Evolutionary conservation across 1,140 invertebrate species (phyloP).

Genomic region (Oncopeltus fasciatus): DNA sequence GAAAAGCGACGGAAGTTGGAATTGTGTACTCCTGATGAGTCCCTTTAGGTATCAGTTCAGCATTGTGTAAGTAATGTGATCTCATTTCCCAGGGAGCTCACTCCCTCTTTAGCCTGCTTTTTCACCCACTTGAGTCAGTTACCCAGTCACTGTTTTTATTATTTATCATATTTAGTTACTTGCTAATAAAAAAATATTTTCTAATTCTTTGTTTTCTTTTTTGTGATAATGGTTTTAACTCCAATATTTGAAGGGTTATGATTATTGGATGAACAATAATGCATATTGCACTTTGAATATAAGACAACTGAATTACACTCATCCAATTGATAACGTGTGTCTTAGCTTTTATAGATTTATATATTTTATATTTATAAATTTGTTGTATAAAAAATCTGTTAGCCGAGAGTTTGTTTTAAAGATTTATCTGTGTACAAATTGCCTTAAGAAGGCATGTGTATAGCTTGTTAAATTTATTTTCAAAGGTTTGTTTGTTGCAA

Average conservation of each 20-base stretch:
- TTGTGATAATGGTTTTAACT: too few relatives aligned
- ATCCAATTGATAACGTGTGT: background rate
- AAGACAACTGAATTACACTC: too few relatives aligned
- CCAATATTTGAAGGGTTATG: too few relatives aligned
- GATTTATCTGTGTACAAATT: background rate
- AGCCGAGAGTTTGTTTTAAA: background rate
- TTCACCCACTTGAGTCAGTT: background rate
- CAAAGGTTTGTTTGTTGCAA: background rate
- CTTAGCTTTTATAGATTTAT: slow-evolving; percentile 8
- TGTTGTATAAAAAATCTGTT: background rate
- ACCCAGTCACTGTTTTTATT: background rate
- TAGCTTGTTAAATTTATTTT: background rate
- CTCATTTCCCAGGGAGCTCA: background rate
- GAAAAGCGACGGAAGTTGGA: slow-evolving; percentile 13
- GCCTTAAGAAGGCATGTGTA: background rate
- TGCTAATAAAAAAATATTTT: too few relatives aligned
- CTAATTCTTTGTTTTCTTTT: too few relatives aligned
- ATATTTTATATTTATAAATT: slow-evolving; percentile 7
- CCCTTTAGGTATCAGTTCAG: background rate
- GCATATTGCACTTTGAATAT: too few relatives aligned
- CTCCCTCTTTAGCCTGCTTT: background rate
- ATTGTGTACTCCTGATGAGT: background rate
- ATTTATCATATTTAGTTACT: background rate
- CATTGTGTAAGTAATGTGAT: too few relatives aligned
- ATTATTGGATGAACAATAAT: too few relatives aligned